phyloP scores from a whole-genome alignment of 2,888 invertebrate species.

The Apomyelois bistriatella region DNA sequence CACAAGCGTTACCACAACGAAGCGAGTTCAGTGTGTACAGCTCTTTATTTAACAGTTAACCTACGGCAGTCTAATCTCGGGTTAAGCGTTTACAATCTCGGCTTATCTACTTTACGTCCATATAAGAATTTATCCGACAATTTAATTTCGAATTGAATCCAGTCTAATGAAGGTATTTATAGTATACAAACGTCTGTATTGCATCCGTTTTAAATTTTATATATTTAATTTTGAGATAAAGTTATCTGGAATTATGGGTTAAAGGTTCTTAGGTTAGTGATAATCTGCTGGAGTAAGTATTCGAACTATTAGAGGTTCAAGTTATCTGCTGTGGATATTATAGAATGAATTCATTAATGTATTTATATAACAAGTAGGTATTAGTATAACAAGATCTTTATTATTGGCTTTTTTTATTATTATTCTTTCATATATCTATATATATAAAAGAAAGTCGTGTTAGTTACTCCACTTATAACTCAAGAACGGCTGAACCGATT shows the following conservation, averaged over 20 bases:
- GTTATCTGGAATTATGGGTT: constrained; percentile 1
- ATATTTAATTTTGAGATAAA: constrained; percentile 16
- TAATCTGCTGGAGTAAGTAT: neutral
- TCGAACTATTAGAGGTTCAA: neutral
- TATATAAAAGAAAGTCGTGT: no score
- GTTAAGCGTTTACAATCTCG: constrained; percentile 44
- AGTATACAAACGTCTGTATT: constrained; percentile 13
- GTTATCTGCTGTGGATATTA: neutral
- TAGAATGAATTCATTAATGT: no score
- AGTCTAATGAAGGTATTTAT: constrained; percentile 37
- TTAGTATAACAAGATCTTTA: no score
- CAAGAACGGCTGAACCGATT: no score
- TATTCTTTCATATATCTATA: no score
- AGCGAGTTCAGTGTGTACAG: neutral
- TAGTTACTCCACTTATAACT: no score
- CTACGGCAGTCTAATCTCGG: constrained; percentile 27
- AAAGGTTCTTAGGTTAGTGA: constrained; percentile 4
- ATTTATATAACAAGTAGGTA: no score
- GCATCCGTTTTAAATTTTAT: constrained; percentile 19
- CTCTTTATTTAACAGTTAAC: constrained; percentile 29
- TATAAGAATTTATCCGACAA: constrained; percentile 42
- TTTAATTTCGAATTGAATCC: constrained; percentile 32
- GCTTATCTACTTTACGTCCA: constrained; percentile 56
- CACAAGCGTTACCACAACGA: constrained; percentile 26
- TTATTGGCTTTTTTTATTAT: no score